phyloP scores from a whole-genome alignment of 2,113 vertebrate species.

The Syngnathus typhle region DNA sequence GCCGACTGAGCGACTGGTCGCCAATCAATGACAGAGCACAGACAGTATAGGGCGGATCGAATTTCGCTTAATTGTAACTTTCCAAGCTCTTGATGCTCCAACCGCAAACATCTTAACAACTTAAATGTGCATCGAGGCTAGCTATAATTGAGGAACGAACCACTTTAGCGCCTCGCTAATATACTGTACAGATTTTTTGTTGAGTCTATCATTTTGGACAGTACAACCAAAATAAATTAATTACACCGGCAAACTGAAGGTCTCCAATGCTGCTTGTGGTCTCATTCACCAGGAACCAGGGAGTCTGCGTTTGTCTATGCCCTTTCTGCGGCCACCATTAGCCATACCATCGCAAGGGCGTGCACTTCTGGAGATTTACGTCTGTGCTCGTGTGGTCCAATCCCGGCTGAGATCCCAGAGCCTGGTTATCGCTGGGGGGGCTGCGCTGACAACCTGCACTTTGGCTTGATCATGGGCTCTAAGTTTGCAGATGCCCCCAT shows the following conservation, averaged over 20 bases:
- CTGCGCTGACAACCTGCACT: conserved; percentile 97
- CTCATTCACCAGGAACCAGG: conserved; percentile 78
- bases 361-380: conserved; percentile 92
- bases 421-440: conserved; percentile 98
- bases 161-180: too few relatives aligned
- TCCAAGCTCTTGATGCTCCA: too few relatives aligned
- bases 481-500: conserved; percentile 98
- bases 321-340: conserved; percentile 90
- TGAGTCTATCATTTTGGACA: neutral
- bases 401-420: conserved; percentile 87
- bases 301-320: conserved; percentile 96
- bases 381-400: conserved; percentile 89
- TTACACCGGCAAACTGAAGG: neutral
- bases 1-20: too few relatives aligned
- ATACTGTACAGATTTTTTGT: too few relatives aligned
- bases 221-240: neutral
- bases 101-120: too few relatives aligned
- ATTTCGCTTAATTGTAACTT: too few relatives aligned
- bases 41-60: too few relatives aligned
- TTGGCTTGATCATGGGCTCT: conserved; percentile 92
- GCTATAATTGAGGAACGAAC: too few relatives aligned
- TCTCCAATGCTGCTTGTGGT: neutral
- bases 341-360: conserved; percentile 92
- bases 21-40: too few relatives aligned
- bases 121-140: too few relatives aligned